Percentiles rank a stretch among this genome's conserved stretches.
Evolutionary conservation across 2,888 invertebrate genomes (phyloP).

Genomic region (Craniophora ligustri): DNA sequence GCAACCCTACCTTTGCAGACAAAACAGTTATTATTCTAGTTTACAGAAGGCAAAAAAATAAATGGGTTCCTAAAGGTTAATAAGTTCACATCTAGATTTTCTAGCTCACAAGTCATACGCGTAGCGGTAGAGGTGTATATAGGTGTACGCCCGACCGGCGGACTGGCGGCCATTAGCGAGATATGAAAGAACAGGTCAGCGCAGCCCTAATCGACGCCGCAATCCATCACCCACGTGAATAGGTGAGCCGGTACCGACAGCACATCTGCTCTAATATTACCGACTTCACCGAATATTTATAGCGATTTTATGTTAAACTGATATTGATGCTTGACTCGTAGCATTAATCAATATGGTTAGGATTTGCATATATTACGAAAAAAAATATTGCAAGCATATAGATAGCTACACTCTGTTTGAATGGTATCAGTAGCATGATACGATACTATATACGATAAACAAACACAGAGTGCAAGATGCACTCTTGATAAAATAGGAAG

Average conservation of each 20-base stretch:
- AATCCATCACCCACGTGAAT: slow-evolving; percentile 87
- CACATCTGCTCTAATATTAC: slow-evolving; percentile 40
- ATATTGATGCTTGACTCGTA: neutral
- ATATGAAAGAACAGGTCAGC: slow-evolving; percentile 88
- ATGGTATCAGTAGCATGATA: too few relatives aligned
- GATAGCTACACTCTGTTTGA: too few relatives aligned
- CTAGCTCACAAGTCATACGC: slow-evolving; percentile 15
- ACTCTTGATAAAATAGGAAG: too few relatives aligned
- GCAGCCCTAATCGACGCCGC: slow-evolving; percentile 86
- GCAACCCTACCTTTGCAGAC: too few relatives aligned
- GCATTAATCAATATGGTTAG: neutral
- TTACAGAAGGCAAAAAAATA: too few relatives aligned
- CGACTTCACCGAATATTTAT: slow-evolving; percentile 6
- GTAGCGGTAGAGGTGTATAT: slow-evolving; percentile 42
- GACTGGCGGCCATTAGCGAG: slow-evolving; percentile 82
- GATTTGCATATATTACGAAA: too few relatives aligned
- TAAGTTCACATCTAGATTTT: slow-evolving; percentile 55
- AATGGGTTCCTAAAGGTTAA: too few relatives aligned
- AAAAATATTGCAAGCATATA: too few relatives aligned
- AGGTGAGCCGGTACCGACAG: slow-evolving; percentile 73
- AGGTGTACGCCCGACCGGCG: slow-evolving; percentile 43
- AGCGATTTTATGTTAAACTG: neutral
- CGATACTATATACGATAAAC: too few relatives aligned
- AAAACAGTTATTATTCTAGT: too few relatives aligned
- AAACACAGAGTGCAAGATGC: too few relatives aligned